phyloP scores from a whole-genome alignment of 1,140 invertebrate genomes.

The Periplaneta americana region DNA sequence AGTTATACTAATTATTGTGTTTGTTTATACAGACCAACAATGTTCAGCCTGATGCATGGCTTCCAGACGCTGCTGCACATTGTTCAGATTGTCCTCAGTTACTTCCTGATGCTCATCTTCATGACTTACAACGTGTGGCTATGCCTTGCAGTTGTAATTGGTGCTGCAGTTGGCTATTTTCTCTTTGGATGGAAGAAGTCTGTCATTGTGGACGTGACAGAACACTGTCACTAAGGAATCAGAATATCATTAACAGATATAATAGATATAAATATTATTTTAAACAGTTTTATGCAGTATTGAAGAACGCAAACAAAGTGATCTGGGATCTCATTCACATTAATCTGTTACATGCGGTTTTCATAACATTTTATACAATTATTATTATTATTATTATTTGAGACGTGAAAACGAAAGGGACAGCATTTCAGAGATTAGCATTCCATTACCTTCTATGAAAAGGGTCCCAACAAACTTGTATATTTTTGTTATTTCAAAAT shows the following conservation, averaged over 20 bases:
- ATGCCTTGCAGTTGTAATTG: constrained; percentile 83
- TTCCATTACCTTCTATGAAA: background rate
- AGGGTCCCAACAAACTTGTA: too few species aligned
- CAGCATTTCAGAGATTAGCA: background rate
- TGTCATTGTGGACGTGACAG: constrained; percentile 85
- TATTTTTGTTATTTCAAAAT: background rate
- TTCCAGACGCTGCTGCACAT: constrained; percentile 86
- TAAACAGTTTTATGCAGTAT: background rate
- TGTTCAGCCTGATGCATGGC: constrained; percentile 73
- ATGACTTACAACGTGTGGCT: constrained; percentile 98
- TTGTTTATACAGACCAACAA: constrained; percentile 59
- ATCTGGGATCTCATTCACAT: too few species aligned
- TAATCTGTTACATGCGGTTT: too few species aligned
- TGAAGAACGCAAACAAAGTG: too few species aligned
- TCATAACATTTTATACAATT: too few species aligned
- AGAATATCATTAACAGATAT: too few species aligned
- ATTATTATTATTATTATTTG: too few species aligned
- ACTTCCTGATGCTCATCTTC: constrained; percentile 95
- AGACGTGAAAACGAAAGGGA: too few species aligned
- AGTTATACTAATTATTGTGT: background rate
- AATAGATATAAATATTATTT: background rate
- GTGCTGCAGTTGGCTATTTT: constrained; percentile 87
- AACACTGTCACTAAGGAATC: constrained; percentile 83
- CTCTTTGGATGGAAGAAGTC: constrained; percentile 91
- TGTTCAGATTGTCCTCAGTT: constrained; percentile 83